Evolutionary conservation across 2,113 vertebrate species (phyloP), one percentile per base, ranked within the genome.

Genomic region (Dissostichus mawsoni): DNA sequence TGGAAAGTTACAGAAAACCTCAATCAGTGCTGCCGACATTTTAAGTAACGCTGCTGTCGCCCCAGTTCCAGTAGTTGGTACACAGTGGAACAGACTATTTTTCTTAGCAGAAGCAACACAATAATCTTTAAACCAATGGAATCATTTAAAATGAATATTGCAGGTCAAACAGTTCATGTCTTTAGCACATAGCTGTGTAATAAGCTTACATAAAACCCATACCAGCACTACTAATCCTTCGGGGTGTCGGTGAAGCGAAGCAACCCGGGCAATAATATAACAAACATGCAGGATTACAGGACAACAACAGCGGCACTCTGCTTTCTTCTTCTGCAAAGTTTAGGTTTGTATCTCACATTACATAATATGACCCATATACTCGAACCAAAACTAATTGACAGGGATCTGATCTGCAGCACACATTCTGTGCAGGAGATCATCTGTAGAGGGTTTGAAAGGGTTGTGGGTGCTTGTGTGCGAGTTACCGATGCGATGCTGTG

Each of bases 401-500:
- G 50, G 20, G 44, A 74, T 23, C 36, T 64, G 23, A 84, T 73
- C 36, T 25, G 12, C 17, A 59, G 29, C 14, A 51, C 13, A 17
- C 8, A 41, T 8, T 41, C 36, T 7, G 9, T 5, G 3, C 44
- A 41, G 10, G 13, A 48, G 16, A 61, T 16, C 7, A 41, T 25
- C 8, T 18, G 17, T 16, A 8, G 57, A 8, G 16, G 8, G 20
- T 36, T 53, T 96, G 18, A 91, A 33, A 94, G 94, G 92, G 6
- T 4, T 0, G 33, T 41, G 29, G 59, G 13, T 36, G 4, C 20
- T 76, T 74, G 23, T 29, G 14, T n/a, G 13, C 2, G 11, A 74
- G 44, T 95, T 94, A 99, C 98, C 97, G 74, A 99, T 99, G 94
- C 97, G 74, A 99, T 99, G 94, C 98, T 99, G 95, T 99, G 98